Evolutionary conservation across 2,797 vertebrate genomes (phyloP).

Genomic region (Lophotriccus pileatus): DNA sequence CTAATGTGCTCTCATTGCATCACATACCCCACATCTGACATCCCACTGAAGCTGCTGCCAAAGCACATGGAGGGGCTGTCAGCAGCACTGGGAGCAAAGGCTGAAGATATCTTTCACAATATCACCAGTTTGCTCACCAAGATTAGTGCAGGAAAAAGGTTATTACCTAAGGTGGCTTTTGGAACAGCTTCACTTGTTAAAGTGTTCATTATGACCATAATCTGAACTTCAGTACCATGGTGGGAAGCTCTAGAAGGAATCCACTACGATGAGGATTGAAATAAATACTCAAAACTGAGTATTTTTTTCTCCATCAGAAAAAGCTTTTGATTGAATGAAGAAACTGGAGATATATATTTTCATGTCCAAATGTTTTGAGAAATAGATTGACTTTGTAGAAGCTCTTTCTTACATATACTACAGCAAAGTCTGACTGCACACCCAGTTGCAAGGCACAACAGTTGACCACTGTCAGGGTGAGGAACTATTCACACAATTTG

Average conservation of each 20-base stretch:
- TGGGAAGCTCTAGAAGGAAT: not conserved
- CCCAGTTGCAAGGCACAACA: not conserved
- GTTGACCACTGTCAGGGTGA: not conserved
- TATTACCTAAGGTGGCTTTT: not conserved
- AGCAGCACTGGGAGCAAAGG: not conserved
- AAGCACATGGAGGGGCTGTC: not conserved
- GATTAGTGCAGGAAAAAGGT: not conserved
- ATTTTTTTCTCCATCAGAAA: not conserved
- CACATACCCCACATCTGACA: not conserved
- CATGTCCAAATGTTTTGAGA: not conserved
- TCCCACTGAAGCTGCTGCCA: not conserved
- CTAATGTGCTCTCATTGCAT: not conserved
- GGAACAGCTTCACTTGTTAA: not conserved
- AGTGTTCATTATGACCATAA: not conserved
- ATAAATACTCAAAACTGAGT: not conserved
- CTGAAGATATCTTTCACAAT: not conserved
- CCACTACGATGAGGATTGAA: not conserved
- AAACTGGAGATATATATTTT: not conserved
- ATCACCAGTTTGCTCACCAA: not conserved
- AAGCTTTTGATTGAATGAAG: not conserved
- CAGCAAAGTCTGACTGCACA: not conserved
- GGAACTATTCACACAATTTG: not conserved
- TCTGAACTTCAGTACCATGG: not conserved
- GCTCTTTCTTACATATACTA: not conserved
- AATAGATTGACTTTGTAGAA: not conserved